Percentiles rank a stretch among this genome's conserved stretches.
Conservation (phyloP, 2,113 vertebrate species). For the Microtus montanus region DNA sequence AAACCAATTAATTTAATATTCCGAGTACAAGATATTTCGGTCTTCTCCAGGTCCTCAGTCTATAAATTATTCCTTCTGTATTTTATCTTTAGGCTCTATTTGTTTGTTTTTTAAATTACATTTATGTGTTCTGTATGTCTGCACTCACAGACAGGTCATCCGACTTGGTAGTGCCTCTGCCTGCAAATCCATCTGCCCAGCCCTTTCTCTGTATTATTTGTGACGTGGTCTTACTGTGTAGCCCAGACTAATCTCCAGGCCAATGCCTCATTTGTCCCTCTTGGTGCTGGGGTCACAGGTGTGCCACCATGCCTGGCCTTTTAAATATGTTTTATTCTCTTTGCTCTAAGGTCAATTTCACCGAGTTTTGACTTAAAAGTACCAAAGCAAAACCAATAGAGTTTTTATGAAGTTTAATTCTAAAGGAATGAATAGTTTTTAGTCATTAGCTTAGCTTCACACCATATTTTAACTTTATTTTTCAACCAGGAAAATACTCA, state of each 20-base stretch:
- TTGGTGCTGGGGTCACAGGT: background rate
- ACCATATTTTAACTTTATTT: background rate
- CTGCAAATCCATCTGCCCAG: background rate
- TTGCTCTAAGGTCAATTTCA: background rate
- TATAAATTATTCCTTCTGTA: background rate
- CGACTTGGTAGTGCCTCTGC: background rate
- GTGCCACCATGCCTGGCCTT: background rate
- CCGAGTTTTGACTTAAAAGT: slow-evolving; percentile 49
- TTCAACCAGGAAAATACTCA: background rate
- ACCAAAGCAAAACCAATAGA: background rate
- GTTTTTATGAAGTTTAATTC: slow-evolving; percentile 15
- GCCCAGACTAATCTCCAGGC: background rate
- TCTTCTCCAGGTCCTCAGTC: background rate
- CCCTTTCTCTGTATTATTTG: background rate
- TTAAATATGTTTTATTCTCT: slow-evolving; percentile 6
- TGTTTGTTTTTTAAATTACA: background rate
- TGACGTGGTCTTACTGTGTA: background rate
- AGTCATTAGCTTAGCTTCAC: slow-evolving; percentile 26
- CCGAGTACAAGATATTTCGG: background rate
- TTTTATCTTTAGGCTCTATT: background rate
- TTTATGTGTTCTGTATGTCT: background rate
- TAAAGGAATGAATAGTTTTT: slow-evolving; percentile 43
- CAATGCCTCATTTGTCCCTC: background rate
- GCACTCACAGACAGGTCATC: background rate
- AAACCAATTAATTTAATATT: background rate